A percentile compares a stretch with the other conserved stretches of the same genome.
phyloP scores from a whole-genome alignment of 2,113 vertebrate genomes.

The Pica pica region DNA sequence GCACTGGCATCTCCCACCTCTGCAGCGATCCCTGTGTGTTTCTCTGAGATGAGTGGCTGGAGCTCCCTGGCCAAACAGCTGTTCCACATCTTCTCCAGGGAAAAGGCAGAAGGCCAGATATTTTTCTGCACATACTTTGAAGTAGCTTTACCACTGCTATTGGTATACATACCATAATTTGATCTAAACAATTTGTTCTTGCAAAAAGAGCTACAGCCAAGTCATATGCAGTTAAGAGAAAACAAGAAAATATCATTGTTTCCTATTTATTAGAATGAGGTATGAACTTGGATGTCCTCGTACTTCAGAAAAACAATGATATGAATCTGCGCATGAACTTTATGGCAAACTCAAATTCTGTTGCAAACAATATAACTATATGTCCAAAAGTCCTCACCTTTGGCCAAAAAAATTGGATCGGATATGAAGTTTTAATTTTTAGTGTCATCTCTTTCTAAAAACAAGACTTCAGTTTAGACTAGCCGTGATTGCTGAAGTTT shows the following conservation, averaged over 20 bases:
- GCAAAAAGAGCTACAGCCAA: neutral
- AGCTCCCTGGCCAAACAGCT: neutral
- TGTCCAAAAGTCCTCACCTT: neutral
- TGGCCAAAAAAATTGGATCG: neutral
- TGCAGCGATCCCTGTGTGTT: rapidly evolving
- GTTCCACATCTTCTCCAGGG: neutral
- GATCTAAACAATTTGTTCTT: slow-evolving; percentile 19
- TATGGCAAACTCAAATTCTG: neutral
- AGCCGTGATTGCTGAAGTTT: neutral
- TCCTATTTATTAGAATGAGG: neutral
- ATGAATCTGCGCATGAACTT: neutral
- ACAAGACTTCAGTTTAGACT: neutral
- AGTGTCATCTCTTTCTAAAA: neutral
- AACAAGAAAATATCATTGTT: neutral
- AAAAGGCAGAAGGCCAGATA: neutral
- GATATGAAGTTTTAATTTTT: neutral
- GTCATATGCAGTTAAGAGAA: neutral
- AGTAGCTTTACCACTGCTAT: neutral
- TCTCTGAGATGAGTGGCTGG: rapidly evolving
- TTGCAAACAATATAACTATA: neutral
- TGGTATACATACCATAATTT: neutral
- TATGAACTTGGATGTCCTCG: neutral
- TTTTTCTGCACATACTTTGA: neutral
- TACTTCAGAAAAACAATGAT: neutral
- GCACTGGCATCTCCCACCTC: neutral